Evolutionary conservation across 1,140 invertebrate genomes (phyloP), one percentile per base, ranked within the genome.

Genomic region (Acyrthosiphon pisum): DNA sequence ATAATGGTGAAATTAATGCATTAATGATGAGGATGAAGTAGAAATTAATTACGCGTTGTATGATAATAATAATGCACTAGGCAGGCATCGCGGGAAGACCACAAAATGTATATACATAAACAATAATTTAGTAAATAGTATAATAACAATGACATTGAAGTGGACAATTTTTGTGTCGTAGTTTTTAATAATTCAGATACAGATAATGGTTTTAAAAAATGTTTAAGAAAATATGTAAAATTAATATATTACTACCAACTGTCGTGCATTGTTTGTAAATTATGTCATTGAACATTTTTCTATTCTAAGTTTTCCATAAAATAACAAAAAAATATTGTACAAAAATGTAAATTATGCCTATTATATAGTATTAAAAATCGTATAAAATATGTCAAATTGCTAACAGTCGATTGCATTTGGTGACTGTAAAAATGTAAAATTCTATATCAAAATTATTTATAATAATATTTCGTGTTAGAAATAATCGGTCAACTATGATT

Each of bases 51-150:
- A 76, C 60, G 1, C 22, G 60, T 4, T 30, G n/a, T 76, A 76
- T n/a, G n/a, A 68, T 76, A 76, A n/a, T 76, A 76, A 76, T n/a
- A 68, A 68, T 76, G 30, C 60, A 76, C 30, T n/a, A 76, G 14
- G 30, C 60, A 76, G n/a, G 60, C 60, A 76, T 76, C 60, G 6
- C 60, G 60, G 60, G 60, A 76, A 76, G 60, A 76, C 60, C 60
- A n/a, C 30, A 76, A 76, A 76, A 76, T n/a, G 14, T n/a, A n/a
- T 76, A 35, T 76, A 76, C 60, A 76, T n/a, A 76, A 76, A 76
- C 60, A 76, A 76, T 76, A 76, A 76, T 76, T 76, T n/a, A 76
- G n/a, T 76, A 76, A 76, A 76, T n/a, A 76, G 60, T 35, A n/a
- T 76, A 18, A 76, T 20, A 76, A n/a, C 60, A n/a, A 76, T 76